Evolutionary conservation across 2,797 vertebrate species (phyloP).

Genomic region (Clarias pachynema): DNA sequence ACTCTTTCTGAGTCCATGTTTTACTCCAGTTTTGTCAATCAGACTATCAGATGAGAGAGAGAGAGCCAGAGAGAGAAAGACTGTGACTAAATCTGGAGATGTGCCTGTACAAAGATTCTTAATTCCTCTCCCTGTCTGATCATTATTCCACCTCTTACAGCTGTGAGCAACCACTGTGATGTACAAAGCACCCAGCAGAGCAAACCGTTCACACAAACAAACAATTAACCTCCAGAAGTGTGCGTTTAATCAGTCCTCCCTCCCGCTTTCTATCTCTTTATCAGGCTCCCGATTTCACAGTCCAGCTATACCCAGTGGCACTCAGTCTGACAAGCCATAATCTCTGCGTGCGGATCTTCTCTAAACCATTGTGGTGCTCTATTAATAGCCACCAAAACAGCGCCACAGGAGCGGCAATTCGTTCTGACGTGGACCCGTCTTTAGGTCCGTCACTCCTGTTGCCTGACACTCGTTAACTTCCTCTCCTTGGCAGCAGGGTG

Average conservation of each 20-base stretch:
- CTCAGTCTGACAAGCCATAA: constrained; percentile 51
- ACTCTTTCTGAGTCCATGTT: not conserved
- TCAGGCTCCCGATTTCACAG: constrained; percentile 40
- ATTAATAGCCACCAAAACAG: constrained; percentile 55
- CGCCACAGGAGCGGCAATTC: constrained; percentile 43
- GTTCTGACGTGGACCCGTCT: constrained; percentile 37
- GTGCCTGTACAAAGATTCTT: constrained; percentile 15
- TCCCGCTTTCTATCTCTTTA: constrained; percentile 14
- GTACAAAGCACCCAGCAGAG: constrained; percentile 37
- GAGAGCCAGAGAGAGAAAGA: not conserved
- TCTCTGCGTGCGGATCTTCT: constrained; percentile 43
- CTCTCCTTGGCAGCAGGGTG: constrained; percentile 13
- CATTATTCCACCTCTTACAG: constrained; percentile 40
- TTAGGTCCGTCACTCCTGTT: constrained; percentile 37
- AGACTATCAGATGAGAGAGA: not conserved
- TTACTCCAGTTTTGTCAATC: not conserved
- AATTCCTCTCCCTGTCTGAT: constrained; percentile 28
- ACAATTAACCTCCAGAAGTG: constrained; percentile 47
- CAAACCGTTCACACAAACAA: constrained; percentile 52
- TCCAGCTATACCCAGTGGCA: constrained; percentile 40
- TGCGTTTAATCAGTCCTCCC: constrained; percentile 32
- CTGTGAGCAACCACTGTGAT: constrained; percentile 42
- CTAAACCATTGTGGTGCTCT: constrained; percentile 39
- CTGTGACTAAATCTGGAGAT: not conserved
- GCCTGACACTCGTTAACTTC: constrained; percentile 41